These are phyloP conservation scores for Pocota personata DNA, from an alignment of 2,888 invertebrate species.

Conservation along the genomic window DNA sequence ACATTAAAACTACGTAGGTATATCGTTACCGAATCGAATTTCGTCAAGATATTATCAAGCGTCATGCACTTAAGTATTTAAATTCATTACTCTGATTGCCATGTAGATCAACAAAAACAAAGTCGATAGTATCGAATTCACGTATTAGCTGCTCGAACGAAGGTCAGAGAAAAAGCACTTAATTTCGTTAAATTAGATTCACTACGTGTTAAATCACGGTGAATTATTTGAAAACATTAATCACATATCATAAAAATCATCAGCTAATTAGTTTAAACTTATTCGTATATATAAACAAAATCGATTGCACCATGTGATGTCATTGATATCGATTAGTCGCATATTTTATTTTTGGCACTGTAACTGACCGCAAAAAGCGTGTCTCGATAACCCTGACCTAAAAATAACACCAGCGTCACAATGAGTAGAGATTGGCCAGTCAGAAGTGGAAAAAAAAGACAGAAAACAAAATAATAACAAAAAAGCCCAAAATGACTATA, in stretches of 20 bases:
- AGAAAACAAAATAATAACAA: neutral
- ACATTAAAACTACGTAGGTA: neutral
- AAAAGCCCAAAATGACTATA: neutral
- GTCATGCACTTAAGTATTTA: neutral
- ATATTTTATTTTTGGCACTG: constrained; percentile 54
- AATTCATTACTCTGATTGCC: neutral
- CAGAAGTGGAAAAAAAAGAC: neutral
- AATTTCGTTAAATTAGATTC: neutral
- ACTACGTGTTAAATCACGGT: neutral
- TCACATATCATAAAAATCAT: neutral
- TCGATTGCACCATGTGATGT: constrained; percentile 28
- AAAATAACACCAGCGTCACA: constrained; percentile 48
- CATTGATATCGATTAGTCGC: constrained; percentile 7
- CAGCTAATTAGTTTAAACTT: constrained; percentile 14
- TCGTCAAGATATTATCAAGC: neutral
- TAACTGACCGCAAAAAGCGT: constrained; percentile 69
- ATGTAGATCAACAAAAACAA: neutral
- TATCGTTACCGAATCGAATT: neutral
- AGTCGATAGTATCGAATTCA: neutral
- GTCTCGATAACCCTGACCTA: constrained; percentile 69
- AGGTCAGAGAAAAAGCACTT: neutral
- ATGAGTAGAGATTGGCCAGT: constrained; percentile 8
- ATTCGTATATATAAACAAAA: neutral
- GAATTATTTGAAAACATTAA: neutral
- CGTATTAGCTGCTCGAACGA: neutral